Base-by-base conservation (phyloP, 2,888 invertebrate genomes). In the Eilema griseolum region DNA sequence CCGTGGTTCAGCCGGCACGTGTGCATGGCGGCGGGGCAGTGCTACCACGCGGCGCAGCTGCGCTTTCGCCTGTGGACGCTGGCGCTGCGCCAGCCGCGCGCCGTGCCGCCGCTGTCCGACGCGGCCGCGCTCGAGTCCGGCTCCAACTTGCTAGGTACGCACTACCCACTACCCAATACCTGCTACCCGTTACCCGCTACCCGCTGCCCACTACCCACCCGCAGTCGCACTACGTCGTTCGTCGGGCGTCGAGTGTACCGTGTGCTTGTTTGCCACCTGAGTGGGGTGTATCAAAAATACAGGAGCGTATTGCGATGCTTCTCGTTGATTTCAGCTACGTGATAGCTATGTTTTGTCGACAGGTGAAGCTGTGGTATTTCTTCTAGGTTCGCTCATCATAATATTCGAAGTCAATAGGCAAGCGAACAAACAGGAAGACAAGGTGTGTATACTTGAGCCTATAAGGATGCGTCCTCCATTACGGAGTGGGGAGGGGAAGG, bases 361-460 rank as follows among this genome's bases (percentile, higher is more conserved):
- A 90, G 90, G 90, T 46, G 90, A 90, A 76, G 61, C 82, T 2
- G 79, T 86, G 0, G 67, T 90, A 23, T 89, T 90, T 68, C 57
- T 69, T 3, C 57, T 90, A 37, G 88, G 88, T 23, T 80, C 88
- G 0, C 33, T 79, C 16, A 88, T 88, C 23, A 8, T 89, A 20
- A 76, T 83, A 5, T 86, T 84, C 26, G 90, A 90, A 76, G 81
- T 86, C 33, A 89, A 88, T 71, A 84, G 90, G 4, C 89, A 90
- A 70, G 88, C 86, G 5, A 69, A 61, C 23, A 87, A 82, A 7
- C 82, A 86, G 61, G 86, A 88, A 12, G 69, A 61, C 14, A 79
- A 81, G 76, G 81, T 81, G 64, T 11, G 61, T 23, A 24, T 24
- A n/a, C n/a, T n/a, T n/a, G 12, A 57, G 24, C 24, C 33, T 37